Base-by-base conservation (phyloP, 2,888 invertebrate genomes). In the Rhagophthalmus giganteus region DNA sequence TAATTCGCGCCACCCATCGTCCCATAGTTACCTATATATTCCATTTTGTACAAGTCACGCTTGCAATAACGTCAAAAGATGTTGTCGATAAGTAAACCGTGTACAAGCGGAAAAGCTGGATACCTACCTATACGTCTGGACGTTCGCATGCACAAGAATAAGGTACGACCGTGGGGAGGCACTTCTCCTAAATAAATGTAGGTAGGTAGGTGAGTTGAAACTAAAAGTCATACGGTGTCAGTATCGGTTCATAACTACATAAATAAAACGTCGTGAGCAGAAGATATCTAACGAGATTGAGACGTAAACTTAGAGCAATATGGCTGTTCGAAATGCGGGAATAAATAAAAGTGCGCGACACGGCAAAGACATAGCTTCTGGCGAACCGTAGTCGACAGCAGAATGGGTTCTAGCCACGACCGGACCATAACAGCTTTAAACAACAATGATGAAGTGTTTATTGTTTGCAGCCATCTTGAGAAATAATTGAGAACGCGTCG, bases 351-450 rank as follows among this genome's bases (percentile, higher is more conserved):
- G 66, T 66, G 62, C 58, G 62, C 65, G 66, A 67, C 69, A 64
- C 63, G 60, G 62, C 59, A 46, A 64, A 67, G 69, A 71, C 70
- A 70, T 72, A 72, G 71, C 67, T 71, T 63, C 64, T 67, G 58
- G 58, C 64, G 58, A 63, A 60, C 59, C 66, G 58, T 52, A 60
- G 60, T 57, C 62, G 71, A 70, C 69, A 70, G 70, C 59, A 70
- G 69, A 71, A 71, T 71, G 68, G 71, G 64, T 65, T 64, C 59
- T 58, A 63, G 65, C 67, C 71, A 71, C 71, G 71, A 71, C 65
- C 63, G 62, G 58, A 50, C 61, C 59, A 59, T 62, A 58, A 58
- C 58, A 47, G 54, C 55, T 54, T 62, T 57, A 62, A 63, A 63
- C 60, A 61, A 60, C 61, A 62, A 62, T 61, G 59, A 63, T 58